A percentile compares a stretch with the other conserved stretches of the same genome.
These are phyloP conservation scores for Catocala fraxini DNA, from an alignment of 2,888 invertebrate genomes.

Conservation along the genomic window DNA sequence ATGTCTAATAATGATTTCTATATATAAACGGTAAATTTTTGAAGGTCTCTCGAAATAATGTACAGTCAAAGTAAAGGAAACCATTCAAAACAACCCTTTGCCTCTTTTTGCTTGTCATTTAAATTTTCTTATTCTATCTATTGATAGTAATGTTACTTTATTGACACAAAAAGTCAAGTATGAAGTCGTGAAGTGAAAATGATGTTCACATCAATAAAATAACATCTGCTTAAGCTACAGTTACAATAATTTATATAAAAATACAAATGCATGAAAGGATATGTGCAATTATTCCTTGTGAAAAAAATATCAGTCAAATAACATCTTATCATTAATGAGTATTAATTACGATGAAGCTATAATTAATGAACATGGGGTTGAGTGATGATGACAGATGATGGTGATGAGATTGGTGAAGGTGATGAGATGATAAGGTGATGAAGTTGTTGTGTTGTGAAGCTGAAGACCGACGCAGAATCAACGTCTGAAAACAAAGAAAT, in stretches of 20 bases:
- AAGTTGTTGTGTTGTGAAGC: slow-evolving; percentile 56
- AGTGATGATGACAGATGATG: slow-evolving; percentile 39
- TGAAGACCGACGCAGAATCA: slow-evolving; percentile 55
- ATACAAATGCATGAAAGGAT: slow-evolving; percentile 80
- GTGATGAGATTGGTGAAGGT: slow-evolving; percentile 26
- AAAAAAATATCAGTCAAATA: slow-evolving; percentile 75
- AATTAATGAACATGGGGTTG: slow-evolving; percentile 39
- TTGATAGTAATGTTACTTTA: slow-evolving; percentile 54
- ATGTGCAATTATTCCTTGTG: slow-evolving; percentile 66
- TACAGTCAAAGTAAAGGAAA: slow-evolving; percentile 77
- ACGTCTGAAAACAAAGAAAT: slow-evolving; percentile 73
- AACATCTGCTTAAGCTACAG: slow-evolving; percentile 50
- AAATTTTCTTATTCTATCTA: slow-evolving; percentile 62
- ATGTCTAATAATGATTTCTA: slow-evolving; percentile 61
- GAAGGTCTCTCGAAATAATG: slow-evolving; percentile 79
- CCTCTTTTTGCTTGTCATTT: slow-evolving; percentile 85
- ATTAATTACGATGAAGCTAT: slow-evolving; percentile 62
- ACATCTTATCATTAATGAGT: slow-evolving; percentile 77
- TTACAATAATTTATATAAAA: slow-evolving; percentile 72
- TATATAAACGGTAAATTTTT: slow-evolving; percentile 70
- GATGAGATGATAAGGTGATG: slow-evolving; percentile 21
- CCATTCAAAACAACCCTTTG: slow-evolving; percentile 81
- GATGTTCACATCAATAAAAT: slow-evolving; percentile 53
- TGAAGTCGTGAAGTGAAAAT: slow-evolving; percentile 22
- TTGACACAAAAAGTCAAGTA: slow-evolving; percentile 48